A percentile compares a stretch with the other conserved stretches of the same genome.
phyloP scores from a whole-genome alignment of 2,888 invertebrate genomes.

The Thysanoteuthis rhombus region DNA sequence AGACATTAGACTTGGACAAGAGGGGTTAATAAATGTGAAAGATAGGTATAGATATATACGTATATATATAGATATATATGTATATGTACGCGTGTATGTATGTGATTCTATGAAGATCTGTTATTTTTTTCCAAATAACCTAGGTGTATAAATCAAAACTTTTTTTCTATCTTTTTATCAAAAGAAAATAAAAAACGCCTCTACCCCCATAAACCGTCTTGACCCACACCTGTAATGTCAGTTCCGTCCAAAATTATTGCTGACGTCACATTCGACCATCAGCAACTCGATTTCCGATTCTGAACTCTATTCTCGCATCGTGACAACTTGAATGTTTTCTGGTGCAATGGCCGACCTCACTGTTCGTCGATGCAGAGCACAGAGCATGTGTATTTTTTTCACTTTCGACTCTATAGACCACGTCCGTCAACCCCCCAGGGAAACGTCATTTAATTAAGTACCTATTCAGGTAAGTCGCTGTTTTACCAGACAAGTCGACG shows the following conservation, averaged over 20 bases:
- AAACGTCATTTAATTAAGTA: background rate
- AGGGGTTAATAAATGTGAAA: too few relatives aligned
- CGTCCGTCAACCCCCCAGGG: background rate
- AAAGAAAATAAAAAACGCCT: too few relatives aligned
- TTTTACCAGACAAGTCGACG: background rate
- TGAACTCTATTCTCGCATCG: background rate
- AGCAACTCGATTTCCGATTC: too few relatives aligned
- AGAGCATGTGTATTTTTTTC: background rate
- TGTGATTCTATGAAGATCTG: too few relatives aligned
- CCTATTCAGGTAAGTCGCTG: background rate
- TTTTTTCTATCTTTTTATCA: too few relatives aligned
- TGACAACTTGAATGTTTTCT: background rate
- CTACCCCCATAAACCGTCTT: too few relatives aligned
- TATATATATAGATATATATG: too few relatives aligned
- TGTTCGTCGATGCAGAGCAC: background rate
- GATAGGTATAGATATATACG: too few relatives aligned
- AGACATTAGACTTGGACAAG: too few relatives aligned
- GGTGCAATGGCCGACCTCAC: background rate
- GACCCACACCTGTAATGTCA: background rate
- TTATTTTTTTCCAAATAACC: too few relatives aligned
- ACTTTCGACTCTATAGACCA: background rate
- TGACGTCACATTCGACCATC: background rate
- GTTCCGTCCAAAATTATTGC: background rate
- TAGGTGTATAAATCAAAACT: too few relatives aligned
- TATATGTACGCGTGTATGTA: too few relatives aligned